phyloP scores from a whole-genome alignment of 1,140 invertebrate species.

The Papilio xuthus region DNA sequence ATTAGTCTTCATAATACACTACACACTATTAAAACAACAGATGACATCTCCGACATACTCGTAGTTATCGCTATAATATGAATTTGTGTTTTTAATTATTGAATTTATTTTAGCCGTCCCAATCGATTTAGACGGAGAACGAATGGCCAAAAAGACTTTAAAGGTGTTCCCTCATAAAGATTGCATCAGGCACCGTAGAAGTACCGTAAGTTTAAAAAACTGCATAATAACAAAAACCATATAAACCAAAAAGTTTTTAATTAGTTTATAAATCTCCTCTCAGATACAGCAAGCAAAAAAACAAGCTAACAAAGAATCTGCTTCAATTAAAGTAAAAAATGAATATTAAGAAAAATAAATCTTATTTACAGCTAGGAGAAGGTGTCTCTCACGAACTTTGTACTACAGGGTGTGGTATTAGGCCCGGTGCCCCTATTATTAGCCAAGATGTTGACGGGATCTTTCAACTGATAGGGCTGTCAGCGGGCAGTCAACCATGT shows the following conservation, averaged over 20 bases:
- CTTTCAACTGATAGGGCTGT: slow-evolving; percentile 67
- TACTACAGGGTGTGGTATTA: slow-evolving; percentile 67
- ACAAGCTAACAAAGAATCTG: no score
- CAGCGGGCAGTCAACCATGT: slow-evolving; percentile 61
- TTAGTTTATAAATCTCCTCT: not conserved
- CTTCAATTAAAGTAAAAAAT: no score
- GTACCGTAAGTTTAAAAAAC: slow-evolving; percentile 45
- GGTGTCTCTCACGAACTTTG: slow-evolving; percentile 67
- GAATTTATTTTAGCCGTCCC: slow-evolving; percentile 59
- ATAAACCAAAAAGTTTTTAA: not conserved
- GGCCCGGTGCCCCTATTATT: slow-evolving; percentile 65
- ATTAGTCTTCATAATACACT: no score
- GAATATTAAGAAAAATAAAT: not conserved
- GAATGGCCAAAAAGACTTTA: slow-evolving; percentile 69
- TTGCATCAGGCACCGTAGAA: slow-evolving; percentile 61
- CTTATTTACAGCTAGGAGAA: slow-evolving; percentile 52
- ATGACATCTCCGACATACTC: no score
- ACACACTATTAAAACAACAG: no score
- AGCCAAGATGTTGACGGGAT: slow-evolving; percentile 58
- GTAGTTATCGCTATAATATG: no score
- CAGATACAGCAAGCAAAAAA: no score
- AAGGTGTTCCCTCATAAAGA: slow-evolving; percentile 70
- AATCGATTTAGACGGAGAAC: slow-evolving; percentile 66
- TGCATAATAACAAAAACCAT: not conserved
- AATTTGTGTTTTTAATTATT: slow-evolving; percentile 22